Percentiles rank a stretch among this genome's conserved stretches.
Conservation (phyloP, 64 coral and sea anemone genomes). For the Montipora cactus region DNA sequence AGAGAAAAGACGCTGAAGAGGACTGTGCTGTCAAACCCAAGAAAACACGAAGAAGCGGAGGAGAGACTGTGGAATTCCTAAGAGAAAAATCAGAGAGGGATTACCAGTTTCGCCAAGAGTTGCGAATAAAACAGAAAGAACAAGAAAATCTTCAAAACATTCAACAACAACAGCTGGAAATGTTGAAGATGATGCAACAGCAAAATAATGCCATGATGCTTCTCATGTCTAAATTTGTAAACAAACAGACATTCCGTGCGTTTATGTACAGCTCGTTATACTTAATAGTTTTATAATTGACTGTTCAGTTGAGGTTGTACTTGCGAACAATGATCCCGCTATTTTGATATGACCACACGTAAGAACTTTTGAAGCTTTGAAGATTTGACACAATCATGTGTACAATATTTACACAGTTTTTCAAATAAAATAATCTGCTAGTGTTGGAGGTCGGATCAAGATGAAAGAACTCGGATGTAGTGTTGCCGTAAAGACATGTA, state of each 20-base stretch:
- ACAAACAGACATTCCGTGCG: background rate
- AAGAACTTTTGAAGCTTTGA: background rate
- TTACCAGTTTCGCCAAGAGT: constrained; percentile 3
- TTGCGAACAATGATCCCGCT: background rate
- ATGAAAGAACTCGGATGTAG: background rate
- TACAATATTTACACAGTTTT: background rate
- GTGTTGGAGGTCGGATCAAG: background rate
- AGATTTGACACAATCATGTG: background rate
- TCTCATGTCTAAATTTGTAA: constrained; percentile 15
- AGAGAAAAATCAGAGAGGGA: constrained; percentile 34
- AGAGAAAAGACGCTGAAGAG: background rate
- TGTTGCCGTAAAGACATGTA: constrained; percentile 31
- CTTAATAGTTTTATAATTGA: background rate
- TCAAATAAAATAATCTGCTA: constrained; percentile 12
- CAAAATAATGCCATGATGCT: constrained; percentile 26
- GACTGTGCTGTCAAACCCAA: constrained; percentile 4
- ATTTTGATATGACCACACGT: background rate
- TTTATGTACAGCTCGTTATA: background rate
- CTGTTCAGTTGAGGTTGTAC: background rate
- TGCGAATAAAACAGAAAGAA: background rate
- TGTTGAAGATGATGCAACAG: background rate
- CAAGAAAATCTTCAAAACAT: constrained; percentile 4
- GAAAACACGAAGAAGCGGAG: constrained; percentile 41
- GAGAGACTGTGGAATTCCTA: constrained; percentile 37
- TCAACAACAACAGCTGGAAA: background rate